Evolutionary conservation across 2,113 vertebrate species (phyloP).

Genomic region (Serinus canaria): DNA sequence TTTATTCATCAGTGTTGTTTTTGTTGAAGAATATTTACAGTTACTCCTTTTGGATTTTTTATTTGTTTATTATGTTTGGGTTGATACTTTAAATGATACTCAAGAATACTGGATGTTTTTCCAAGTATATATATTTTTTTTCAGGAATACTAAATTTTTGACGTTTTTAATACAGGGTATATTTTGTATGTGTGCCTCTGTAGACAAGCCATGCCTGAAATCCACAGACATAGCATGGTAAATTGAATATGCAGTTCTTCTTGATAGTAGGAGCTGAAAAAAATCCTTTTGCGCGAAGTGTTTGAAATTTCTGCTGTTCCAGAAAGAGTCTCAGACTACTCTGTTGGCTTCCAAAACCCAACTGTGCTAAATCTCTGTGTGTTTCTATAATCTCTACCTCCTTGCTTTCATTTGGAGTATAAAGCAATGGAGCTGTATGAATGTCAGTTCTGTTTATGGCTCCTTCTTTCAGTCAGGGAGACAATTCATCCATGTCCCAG

Average conservation of each 20-base stretch:
- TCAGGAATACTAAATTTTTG: background rate
- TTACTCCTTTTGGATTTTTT: background rate
- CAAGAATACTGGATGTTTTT: background rate
- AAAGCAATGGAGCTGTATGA: background rate
- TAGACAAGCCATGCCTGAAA: background rate
- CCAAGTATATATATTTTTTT: background rate
- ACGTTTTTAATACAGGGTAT: background rate
- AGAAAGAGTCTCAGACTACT: background rate
- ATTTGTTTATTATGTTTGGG: background rate
- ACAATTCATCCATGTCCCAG: background rate
- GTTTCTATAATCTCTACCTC: background rate
- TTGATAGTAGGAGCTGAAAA: background rate
- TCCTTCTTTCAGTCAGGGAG: background rate
- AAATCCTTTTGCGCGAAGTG: background rate
- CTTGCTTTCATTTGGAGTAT: background rate
- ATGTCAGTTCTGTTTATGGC: background rate
- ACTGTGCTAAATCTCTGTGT: background rate
- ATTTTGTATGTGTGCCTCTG: background rate
- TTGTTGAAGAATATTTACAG: background rate
- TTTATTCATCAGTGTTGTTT: background rate
- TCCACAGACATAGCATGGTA: background rate
- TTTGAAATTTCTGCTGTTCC: background rate
- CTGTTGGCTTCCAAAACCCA: background rate
- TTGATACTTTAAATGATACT: background rate
- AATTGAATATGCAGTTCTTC: background rate